These are phyloP conservation scores for Rhinolophus ferrumequinum DNA, from an alignment of 2,113 vertebrate genomes.

Conservation along the genomic window DNA sequence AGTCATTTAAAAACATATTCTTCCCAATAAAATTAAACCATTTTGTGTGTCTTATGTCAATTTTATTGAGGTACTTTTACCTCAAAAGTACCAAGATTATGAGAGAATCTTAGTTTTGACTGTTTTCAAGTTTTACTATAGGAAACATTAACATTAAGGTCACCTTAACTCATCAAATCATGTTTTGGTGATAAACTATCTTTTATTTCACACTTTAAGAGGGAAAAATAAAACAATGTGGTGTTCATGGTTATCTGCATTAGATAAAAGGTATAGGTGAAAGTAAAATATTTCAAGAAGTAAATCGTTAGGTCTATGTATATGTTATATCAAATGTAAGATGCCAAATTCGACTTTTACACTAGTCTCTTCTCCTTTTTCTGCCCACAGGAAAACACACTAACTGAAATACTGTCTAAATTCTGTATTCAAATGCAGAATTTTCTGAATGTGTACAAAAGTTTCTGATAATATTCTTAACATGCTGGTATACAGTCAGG, in stretches of 20 bases:
- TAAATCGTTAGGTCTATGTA: background rate
- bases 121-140: background rate
- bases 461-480: conserved; percentile 6
- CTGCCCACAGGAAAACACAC: background rate
- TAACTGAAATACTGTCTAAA: background rate
- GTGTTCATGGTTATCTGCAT: background rate
- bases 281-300: background rate
- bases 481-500: background rate
- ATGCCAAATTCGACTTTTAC: background rate
- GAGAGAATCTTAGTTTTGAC: conserved; percentile 9
- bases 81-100: background rate
- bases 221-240: background rate
- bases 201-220: background rate
- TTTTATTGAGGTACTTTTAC: conserved; percentile 54
- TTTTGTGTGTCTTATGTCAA: conserved; percentile 15
- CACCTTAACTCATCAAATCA: background rate
- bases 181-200: background rate
- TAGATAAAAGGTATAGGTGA: background rate
- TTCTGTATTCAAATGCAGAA: background rate
- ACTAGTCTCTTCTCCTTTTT: background rate
- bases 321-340: background rate
- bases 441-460: background rate
- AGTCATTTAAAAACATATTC: background rate
- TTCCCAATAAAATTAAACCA: conserved; percentile 27
- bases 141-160: background rate